These are phyloP conservation scores for Heliconius ethilla DNA, from an alignment of 2,888 invertebrate genomes.

Conservation along the genomic window DNA sequence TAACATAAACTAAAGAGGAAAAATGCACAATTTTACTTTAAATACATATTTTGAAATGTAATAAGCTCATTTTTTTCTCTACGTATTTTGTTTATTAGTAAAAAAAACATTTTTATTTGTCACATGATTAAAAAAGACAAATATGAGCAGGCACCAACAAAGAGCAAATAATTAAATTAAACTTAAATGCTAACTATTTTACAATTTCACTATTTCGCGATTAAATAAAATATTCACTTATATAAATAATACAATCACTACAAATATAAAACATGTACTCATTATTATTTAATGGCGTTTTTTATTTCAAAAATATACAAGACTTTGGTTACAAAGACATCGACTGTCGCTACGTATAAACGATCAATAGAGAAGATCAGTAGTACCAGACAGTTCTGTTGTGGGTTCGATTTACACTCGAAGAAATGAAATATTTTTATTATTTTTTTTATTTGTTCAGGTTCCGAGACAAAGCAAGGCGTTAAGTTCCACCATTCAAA, in stretches of 20 bases:
- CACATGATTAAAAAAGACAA: not conserved
- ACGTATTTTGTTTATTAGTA: not conserved
- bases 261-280: not conserved
- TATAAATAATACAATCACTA: not conserved
- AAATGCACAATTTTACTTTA: not conserved
- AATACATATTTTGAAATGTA: not conserved
- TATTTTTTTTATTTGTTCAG: too few relatives aligned
- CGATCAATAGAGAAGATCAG: too few relatives aligned
- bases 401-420: too few relatives aligned
- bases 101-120: not conserved
- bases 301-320: conserved; percentile 24
- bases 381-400: too few relatives aligned
- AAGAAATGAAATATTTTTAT: too few relatives aligned
- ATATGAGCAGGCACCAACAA: not conserved
- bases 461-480: too few relatives aligned
- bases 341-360: not conserved
- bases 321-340: not conserved
- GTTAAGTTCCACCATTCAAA: too few relatives aligned
- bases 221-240: not conserved
- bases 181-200: not conserved
- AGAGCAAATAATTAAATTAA: conserved; percentile 3
- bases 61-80: not conserved
- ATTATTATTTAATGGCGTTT: not conserved
- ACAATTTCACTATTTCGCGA: conserved; percentile 15
- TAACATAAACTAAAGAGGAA: not conserved